A percentile compares a stretch with the other conserved stretches of the same genome.
These are phyloP conservation scores for Bugula neritina DNA, from an alignment of 2,888 invertebrate genomes.

Conservation along the genomic window DNA sequence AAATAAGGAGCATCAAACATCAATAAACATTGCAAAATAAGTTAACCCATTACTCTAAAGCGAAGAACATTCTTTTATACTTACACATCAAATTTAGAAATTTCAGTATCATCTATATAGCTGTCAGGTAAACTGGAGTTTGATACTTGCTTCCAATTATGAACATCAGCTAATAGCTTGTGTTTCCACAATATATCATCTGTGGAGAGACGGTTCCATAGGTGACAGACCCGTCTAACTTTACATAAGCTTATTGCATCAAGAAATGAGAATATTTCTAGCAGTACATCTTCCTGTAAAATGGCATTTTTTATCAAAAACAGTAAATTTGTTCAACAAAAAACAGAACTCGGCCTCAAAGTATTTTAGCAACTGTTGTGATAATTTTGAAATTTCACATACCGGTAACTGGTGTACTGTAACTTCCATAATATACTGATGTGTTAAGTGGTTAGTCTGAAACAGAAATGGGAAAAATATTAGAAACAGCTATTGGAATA, in stretches of 20 bases:
- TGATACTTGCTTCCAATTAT: conserved; percentile 42
- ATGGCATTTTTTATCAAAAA: too few species aligned
- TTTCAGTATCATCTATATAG: conserved; percentile 35
- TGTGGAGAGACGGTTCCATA: conserved; percentile 41
- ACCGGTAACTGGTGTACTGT: not conserved
- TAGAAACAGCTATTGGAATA: too few species aligned
- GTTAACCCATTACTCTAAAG: too few species aligned
- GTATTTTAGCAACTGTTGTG: too few species aligned
- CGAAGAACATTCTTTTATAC: too few species aligned
- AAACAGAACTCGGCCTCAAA: too few species aligned
- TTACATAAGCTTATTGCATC: conserved; percentile 39
- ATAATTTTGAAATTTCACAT: too few species aligned
- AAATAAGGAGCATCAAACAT: too few species aligned
- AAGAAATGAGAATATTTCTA: conserved; percentile 35
- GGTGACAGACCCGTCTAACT: conserved; percentile 38
- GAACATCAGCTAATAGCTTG: conserved; percentile 36
- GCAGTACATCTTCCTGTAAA: conserved; percentile 32
- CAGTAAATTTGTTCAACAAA: too few species aligned
- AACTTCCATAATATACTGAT: not conserved
- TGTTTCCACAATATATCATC: conserved; percentile 45
- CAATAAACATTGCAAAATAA: too few species aligned
- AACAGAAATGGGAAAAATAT: too few species aligned
- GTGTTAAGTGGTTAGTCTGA: too few species aligned
- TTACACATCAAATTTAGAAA: conserved; percentile 11
- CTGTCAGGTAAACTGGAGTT: conserved; percentile 43